phyloP scores from a whole-genome alignment of 2,888 invertebrate species.

The Sphinx pinastri region DNA sequence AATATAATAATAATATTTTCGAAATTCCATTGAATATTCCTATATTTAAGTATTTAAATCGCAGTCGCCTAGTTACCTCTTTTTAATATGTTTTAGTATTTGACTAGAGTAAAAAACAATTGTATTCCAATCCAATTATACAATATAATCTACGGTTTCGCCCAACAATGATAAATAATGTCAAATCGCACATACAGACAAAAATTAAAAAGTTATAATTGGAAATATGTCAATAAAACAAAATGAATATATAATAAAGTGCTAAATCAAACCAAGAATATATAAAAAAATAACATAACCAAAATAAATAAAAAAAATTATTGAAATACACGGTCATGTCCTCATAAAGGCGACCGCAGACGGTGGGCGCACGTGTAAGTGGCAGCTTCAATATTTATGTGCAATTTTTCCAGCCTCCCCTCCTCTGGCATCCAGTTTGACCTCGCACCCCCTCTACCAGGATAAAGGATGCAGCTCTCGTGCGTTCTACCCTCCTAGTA shows the following conservation, averaged over 20 bases:
- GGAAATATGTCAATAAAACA: background rate
- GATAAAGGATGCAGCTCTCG: constrained; percentile 78
- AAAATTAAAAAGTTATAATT: background rate
- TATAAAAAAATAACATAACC: background rate
- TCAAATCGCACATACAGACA: background rate
- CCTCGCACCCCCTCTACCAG: constrained; percentile 45
- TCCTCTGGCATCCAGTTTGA: constrained; percentile 42
- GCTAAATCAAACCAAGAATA: background rate
- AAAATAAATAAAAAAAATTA: background rate
- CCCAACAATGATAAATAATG: background rate
- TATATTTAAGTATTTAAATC: no score
- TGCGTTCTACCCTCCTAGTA: constrained; percentile 55
- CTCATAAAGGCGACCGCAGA: constrained; percentile 48
- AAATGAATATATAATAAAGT: background rate
- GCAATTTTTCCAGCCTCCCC: constrained; percentile 80
- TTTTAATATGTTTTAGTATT: no score
- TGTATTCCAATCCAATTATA: no score
- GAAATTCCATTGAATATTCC: no score
- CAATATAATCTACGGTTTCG: no score
- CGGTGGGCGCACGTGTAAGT: constrained; percentile 82
- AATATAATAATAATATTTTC: no score
- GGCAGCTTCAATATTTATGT: constrained; percentile 85
- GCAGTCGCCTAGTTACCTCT: no score
- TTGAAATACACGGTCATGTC: constrained; percentile 45
- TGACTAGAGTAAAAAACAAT: no score